These are phyloP conservation scores for Australoheros facetus DNA, from an alignment of 2,797 vertebrate species.

Conservation along the genomic window DNA sequence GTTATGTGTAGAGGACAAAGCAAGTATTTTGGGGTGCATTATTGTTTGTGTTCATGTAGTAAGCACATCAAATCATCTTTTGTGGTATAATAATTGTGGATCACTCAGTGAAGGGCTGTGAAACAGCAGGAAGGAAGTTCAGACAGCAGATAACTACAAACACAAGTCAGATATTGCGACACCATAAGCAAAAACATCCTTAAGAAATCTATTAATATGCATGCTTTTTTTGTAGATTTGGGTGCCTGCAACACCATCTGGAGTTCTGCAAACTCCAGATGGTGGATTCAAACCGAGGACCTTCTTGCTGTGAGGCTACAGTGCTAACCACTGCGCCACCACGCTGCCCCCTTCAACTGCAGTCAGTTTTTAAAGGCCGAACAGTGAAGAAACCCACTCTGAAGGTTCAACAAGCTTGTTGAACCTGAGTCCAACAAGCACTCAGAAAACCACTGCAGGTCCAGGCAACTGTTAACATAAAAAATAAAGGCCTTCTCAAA, in stretches of 20 bases:
- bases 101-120: background rate
- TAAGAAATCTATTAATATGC: background rate
- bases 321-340: no score
- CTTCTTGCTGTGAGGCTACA: no score
- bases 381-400: background rate
- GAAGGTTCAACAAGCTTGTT: background rate
- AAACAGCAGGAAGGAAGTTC: background rate
- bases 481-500: background rate
- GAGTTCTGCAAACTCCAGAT: no score
- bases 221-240: background rate
- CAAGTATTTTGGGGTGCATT: background rate
- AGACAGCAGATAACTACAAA: background rate
- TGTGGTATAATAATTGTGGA: background rate
- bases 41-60: background rate
- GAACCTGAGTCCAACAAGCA: no score
- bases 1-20: background rate
- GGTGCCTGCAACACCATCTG: background rate
- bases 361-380: conserved; percentile 1
- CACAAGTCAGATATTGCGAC: background rate
- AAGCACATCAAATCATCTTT: background rate
- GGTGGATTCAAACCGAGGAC: no score
- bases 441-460: background rate
- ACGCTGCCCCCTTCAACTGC: background rate
- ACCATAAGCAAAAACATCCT: background rate
- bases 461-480: background rate